These are phyloP conservation scores for Chrysochloris asiatica DNA, from an alignment of 2,113 vertebrate genomes.

Conservation along the genomic window DNA sequence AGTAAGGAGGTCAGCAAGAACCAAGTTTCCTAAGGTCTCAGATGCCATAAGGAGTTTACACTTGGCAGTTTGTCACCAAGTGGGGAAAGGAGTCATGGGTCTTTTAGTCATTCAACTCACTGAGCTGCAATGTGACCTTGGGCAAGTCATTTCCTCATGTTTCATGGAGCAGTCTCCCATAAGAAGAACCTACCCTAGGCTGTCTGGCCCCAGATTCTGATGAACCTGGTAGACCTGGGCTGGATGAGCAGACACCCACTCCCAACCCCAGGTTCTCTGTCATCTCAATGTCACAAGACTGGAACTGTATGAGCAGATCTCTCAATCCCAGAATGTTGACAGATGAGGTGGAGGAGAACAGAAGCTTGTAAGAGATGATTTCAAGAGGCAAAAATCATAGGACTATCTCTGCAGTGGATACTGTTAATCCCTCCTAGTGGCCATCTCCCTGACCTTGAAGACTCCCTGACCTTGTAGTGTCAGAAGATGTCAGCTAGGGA, in stretches of 20 bases:
- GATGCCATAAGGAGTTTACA: fast-evolving
- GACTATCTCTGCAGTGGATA: background rate
- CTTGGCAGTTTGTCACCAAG: background rate
- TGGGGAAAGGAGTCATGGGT: background rate
- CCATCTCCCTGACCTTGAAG: background rate
- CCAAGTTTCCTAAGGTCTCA: background rate
- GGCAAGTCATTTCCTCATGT: constrained; percentile 35
- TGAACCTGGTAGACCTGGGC: background rate
- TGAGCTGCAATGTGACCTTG: background rate
- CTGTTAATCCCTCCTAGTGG: background rate
- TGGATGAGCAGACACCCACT: background rate
- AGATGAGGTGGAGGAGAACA: background rate
- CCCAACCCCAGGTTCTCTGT: background rate
- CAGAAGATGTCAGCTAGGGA: background rate
- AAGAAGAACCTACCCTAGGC: background rate
- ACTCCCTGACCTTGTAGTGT: background rate
- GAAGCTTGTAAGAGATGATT: background rate
- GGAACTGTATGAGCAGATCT: fast-evolving
- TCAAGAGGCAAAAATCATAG: background rate
- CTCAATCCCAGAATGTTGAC: background rate
- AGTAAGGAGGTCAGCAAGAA: fast-evolving
- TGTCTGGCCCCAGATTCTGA: background rate
- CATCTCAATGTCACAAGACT: background rate
- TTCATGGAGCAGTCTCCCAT: background rate
- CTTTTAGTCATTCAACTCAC: background rate